A percentile compares a stretch with the other conserved stretches of the same genome.
phyloP scores from a whole-genome alignment of 2,113 vertebrate species.

The rabbit (Oryctolagus cuniculus) region mOryCun1.1 NC_091442.1:109275001-109275500 shows the following conservation, averaged over 20 bases:
- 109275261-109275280: not conserved
- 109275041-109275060: not conserved
- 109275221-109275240: not conserved
- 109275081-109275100: not conserved
- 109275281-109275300: not conserved
- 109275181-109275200: not conserved
- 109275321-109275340: not conserved
- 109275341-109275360: not conserved
- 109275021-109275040: not conserved
- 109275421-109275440: constrained; percentile 67
- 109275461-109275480: constrained; percentile 51
- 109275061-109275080: not conserved
- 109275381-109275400: constrained; percentile 10
- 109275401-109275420: constrained; percentile 36
- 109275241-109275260: constrained; percentile 27
- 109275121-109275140: not conserved
- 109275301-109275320: not conserved
- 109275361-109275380: not conserved
- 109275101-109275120: not conserved
- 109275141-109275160: not conserved
- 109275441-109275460: constrained; percentile 31
- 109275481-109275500: constrained; percentile 75
- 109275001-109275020: not conserved
- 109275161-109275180: constrained; percentile 16
- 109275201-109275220: not conserved